Conservation (phyloP, 2,113 vertebrate genomes). For the Heterochromis multidens region DNA sequence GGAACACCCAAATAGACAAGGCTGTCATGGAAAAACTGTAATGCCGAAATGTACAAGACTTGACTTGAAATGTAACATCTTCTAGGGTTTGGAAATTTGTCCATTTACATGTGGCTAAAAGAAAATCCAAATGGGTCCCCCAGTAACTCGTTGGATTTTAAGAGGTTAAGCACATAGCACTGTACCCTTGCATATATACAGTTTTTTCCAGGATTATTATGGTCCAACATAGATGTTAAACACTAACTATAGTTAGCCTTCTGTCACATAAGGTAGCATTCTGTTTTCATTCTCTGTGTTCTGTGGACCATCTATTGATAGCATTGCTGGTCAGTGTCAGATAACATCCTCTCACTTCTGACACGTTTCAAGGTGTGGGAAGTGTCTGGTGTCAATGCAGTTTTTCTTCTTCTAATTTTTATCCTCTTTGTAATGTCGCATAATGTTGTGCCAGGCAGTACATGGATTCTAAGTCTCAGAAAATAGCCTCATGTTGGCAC, state of each 20-base stretch:
- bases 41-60: not conserved
- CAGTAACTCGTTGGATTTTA: not conserved
- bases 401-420: not conserved
- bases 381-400: not conserved
- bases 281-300: not conserved
- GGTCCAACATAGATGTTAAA: not conserved
- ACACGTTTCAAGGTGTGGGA: slow-evolving; percentile 21
- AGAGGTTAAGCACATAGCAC: not conserved
- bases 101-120: not conserved
- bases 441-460: not conserved
- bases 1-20: not conserved
- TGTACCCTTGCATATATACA: not conserved
- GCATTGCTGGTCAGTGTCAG: not conserved
- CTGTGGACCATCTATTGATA: not conserved
- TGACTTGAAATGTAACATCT: not conserved
- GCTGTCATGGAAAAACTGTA: not conserved
- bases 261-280: not conserved
- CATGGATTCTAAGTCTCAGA: not conserved
- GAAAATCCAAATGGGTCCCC: not conserved
- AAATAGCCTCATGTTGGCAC: slow-evolving; percentile 23
- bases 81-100: not conserved
- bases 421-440: not conserved
- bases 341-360: slow-evolving; percentile 12
- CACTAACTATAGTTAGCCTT: not conserved
- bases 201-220: not conserved